phyloP scores from a whole-genome alignment of 2,113 vertebrate genomes.

The Psittacara wagleri region DNA sequence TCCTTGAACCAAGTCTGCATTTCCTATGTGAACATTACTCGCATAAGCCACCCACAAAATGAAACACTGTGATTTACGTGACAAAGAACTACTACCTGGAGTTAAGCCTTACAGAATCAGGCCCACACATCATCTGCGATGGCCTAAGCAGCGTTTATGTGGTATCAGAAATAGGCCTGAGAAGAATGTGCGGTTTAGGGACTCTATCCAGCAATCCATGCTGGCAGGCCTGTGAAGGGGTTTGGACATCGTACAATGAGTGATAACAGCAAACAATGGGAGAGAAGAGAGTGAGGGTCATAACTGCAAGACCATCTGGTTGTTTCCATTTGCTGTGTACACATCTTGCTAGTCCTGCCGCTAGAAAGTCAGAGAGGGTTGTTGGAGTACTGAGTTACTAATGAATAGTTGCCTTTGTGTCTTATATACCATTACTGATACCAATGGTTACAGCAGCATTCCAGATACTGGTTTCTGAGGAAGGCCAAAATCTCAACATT shows the following conservation, averaged over 20 bases:
- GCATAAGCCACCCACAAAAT: background rate
- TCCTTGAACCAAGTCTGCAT: background rate
- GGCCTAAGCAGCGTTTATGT: background rate
- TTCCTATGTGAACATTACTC: background rate
- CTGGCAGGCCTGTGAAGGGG: conserved; percentile 50
- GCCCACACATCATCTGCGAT: background rate
- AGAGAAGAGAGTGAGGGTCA: conserved; percentile 61
- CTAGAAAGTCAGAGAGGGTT: conserved; percentile 11
- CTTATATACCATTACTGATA: background rate
- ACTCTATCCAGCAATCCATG: conserved; percentile 40
- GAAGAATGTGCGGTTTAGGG: conserved; percentile 34
- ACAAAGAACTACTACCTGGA: background rate
- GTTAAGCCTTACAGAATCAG: background rate
- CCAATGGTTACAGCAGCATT: background rate
- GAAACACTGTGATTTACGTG: background rate
- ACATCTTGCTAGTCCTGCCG: conserved; percentile 48
- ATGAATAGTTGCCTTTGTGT: background rate
- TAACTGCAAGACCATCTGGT: conserved; percentile 68
- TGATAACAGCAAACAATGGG: conserved; percentile 57
- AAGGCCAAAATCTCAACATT: background rate
- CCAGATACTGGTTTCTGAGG: background rate
- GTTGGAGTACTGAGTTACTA: background rate
- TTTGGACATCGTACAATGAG: conserved; percentile 49
- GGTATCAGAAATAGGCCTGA: background rate
- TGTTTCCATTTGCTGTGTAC: conserved; percentile 62